Percentiles rank a stretch among this genome's conserved stretches.
Evolutionary conservation across 2,113 vertebrate species (phyloP).

Genomic region (Phasianus colchicus): DNA sequence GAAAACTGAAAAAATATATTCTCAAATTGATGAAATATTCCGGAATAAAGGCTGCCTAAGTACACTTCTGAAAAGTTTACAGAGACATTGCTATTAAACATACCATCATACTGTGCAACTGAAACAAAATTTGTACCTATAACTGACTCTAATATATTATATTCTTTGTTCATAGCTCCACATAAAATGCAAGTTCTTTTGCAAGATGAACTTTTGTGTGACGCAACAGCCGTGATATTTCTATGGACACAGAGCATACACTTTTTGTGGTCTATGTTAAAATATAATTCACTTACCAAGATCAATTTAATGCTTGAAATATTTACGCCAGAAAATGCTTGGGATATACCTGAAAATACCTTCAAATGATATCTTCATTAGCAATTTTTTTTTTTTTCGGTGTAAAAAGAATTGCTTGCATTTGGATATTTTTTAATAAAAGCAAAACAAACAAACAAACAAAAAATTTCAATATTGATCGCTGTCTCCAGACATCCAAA

Average conservation of each 20-base stretch:
- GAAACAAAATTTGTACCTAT: background rate
- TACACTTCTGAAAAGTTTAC: slow-evolving; percentile 12
- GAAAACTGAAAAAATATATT: slow-evolving; percentile 51
- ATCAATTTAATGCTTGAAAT: background rate
- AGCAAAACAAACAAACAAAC: slow-evolving; percentile 3
- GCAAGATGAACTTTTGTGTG: background rate
- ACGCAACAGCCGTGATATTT: background rate
- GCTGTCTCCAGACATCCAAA: slow-evolving; percentile 1
- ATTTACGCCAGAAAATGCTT: background rate
- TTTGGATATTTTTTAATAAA: slow-evolving; percentile 21
- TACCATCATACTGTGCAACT: background rate
- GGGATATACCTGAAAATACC: background rate
- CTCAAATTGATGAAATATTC: slow-evolving; percentile 58
- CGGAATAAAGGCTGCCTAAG: slow-evolving; percentile 46
- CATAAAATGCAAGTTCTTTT: background rate
- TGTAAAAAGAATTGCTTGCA: background rate
- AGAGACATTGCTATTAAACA: slow-evolving; percentile 10
- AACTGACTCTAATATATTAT: background rate
- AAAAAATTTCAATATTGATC: background rate
- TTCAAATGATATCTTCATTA: background rate
- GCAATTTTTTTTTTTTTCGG: background rate
- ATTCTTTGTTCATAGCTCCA: background rate
- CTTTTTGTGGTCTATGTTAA: background rate
- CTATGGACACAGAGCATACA: background rate
- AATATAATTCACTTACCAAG: background rate